phyloP scores from a whole-genome alignment of 2,888 invertebrate genomes.

The Mesoligia furuncula region DNA sequence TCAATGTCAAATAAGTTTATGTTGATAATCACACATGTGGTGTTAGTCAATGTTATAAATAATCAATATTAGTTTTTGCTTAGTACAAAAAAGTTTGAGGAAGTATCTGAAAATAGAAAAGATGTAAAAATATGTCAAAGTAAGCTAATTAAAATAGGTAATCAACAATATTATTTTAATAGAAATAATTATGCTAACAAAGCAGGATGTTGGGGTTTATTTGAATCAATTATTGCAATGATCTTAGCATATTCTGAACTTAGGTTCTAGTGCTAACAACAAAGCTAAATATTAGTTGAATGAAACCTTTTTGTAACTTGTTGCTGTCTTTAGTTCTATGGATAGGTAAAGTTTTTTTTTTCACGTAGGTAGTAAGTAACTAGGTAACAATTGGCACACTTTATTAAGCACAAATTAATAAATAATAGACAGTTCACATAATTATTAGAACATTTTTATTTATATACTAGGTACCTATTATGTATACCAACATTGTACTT shows the following conservation, averaged over 20 bases:
- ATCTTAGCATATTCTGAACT: not conserved
- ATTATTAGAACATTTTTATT: not conserved
- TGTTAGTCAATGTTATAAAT: not conserved
- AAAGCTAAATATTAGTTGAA: not conserved
- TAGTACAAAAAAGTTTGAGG: not conserved
- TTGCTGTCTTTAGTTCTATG: conserved; percentile 9
- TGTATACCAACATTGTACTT: not conserved
- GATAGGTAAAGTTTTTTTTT: not conserved
- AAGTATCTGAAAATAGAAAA: not conserved
- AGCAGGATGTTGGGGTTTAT: not conserved
- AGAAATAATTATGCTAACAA: not conserved
- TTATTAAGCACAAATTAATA: too few species aligned
- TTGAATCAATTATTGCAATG: not conserved
- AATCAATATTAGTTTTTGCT: not conserved
- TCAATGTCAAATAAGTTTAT: not conserved
- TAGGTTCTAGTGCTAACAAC: not conserved
- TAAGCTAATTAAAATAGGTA: not conserved
- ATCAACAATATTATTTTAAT: not conserved
- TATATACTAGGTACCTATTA: not conserved
- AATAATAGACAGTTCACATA: not conserved
- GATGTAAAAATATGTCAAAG: not conserved
- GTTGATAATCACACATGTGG: not conserved
- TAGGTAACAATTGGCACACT: not conserved
- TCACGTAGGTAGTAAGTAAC: too few species aligned
- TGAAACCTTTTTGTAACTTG: conserved; percentile 17